These are phyloP conservation scores for Toxotes chatareus DNA, from an alignment of 2,113 vertebrate genomes.

Conservation along the genomic window DNA sequence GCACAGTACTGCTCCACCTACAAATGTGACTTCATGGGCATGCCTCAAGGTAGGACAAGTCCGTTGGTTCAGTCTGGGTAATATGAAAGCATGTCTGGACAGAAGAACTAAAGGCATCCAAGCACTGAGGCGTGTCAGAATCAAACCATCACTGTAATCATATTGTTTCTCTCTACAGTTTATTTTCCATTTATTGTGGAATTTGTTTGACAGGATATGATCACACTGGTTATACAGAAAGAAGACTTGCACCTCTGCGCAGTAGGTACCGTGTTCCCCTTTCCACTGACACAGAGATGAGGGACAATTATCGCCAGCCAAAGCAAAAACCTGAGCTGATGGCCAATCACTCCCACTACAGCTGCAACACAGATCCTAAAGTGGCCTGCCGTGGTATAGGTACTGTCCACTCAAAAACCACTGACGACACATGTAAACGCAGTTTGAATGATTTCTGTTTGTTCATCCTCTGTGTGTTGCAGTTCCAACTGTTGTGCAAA, in stretches of 20 bases:
- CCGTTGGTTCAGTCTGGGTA: not conserved
- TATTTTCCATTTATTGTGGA: slow-evolving; percentile 18
- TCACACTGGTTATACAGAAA: slow-evolving; percentile 59
- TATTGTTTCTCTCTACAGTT: not conserved
- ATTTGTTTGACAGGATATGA: slow-evolving; percentile 69
- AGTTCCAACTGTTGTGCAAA: slow-evolving; percentile 83
- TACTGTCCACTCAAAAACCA: slow-evolving; percentile 50
- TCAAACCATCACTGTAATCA: slow-evolving; percentile 1
- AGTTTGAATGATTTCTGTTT: not conserved
- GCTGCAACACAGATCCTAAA: slow-evolving; percentile 71
- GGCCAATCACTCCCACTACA: slow-evolving; percentile 72
- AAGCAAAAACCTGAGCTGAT: slow-evolving; percentile 73
- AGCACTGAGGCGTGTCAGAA: not conserved
- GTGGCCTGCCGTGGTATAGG: slow-evolving; percentile 77
- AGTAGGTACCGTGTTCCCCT: slow-evolving; percentile 50
- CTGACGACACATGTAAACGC: slow-evolving; percentile 17
- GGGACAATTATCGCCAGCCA: slow-evolving; percentile 76
- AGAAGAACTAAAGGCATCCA: slow-evolving; percentile 10
- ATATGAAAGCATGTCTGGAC: not conserved
- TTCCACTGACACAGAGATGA: slow-evolving; percentile 81
- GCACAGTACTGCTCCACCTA: slow-evolving; percentile 84
- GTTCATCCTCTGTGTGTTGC: slow-evolving; percentile 27
- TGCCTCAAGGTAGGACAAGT: slow-evolving; percentile 76
- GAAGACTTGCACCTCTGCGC: slow-evolving; percentile 42
- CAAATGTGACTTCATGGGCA: slow-evolving; percentile 83